Conservation (phyloP, 2,797 vertebrate genomes). For the Epinephelus awoara region DNA sequence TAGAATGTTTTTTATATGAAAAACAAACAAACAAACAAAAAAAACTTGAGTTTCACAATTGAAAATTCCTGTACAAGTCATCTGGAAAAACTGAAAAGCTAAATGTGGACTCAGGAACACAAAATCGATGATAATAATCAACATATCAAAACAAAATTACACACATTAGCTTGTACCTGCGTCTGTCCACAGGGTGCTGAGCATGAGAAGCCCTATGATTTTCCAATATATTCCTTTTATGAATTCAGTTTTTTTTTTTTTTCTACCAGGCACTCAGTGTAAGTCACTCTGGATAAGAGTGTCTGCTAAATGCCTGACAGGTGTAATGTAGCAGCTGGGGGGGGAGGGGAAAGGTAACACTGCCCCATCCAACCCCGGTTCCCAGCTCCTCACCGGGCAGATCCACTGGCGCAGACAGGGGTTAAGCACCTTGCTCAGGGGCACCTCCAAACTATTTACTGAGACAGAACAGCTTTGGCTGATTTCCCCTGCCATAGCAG, state of each 20-base stretch:
- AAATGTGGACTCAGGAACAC: too few species aligned
- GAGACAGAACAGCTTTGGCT: slow-evolving; percentile 42
- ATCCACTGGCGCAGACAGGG: slow-evolving; percentile 14
- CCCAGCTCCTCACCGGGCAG: background rate
- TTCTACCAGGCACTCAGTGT: background rate
- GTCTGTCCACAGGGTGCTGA: background rate
- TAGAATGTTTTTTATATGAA: too few species aligned
- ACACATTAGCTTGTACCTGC: rapidly evolving
- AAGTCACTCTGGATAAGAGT: slow-evolving; percentile 11
- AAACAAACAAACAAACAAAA: too few species aligned
- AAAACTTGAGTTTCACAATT: too few species aligned
- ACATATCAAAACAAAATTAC: background rate
- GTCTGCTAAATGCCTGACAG: slow-evolving; percentile 23
- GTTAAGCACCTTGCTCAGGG: slow-evolving; percentile 53
- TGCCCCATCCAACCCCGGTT: background rate
- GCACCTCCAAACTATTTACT: slow-evolving; percentile 47
- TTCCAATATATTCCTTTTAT: background rate
- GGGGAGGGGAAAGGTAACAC: background rate
- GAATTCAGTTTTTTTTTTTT: background rate
- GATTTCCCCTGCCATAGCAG: slow-evolving; percentile 30
- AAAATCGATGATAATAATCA: too few species aligned
- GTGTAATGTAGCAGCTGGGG: background rate
- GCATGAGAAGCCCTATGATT: background rate
- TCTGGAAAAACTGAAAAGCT: too few species aligned
- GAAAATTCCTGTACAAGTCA: too few species aligned